phyloP scores from a whole-genome alignment of 2,888 invertebrate genomes.

The Troilus luridus region DNA sequence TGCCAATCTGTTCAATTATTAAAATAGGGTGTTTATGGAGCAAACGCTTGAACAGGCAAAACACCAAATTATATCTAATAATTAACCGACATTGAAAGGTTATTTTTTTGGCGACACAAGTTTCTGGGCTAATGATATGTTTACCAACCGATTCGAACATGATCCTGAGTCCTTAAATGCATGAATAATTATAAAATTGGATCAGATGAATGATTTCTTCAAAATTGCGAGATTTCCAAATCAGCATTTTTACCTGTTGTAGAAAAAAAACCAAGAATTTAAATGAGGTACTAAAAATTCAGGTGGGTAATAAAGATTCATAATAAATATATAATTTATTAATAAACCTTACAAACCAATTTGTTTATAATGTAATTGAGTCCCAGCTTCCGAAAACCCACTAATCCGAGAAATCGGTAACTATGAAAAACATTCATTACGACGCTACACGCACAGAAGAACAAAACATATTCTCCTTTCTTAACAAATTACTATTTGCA shows the following conservation, averaged over 20 bases:
- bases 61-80: neutral
- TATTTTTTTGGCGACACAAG: neutral
- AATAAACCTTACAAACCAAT: too few relatives aligned
- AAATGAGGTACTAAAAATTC: neutral
- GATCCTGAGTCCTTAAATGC: neutral
- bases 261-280: neutral
- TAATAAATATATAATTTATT: neutral
- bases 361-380: too few relatives aligned
- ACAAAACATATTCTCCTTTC: too few relatives aligned
- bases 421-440: too few relatives aligned
- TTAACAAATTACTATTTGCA: too few relatives aligned
- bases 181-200: neutral
- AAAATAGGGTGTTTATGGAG: too few relatives aligned
- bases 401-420: too few relatives aligned
- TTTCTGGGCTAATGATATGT: neutral
- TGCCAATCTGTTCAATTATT: too few relatives aligned
- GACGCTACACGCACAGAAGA: too few relatives aligned
- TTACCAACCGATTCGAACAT: neutral
- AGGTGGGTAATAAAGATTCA: neutral
- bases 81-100: neutral
- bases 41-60: too few relatives aligned
- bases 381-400: too few relatives aligned
- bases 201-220: neutral
- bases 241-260: neutral
- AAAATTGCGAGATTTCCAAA: neutral